Evolutionary conservation across 1,140 invertebrate species (phyloP).

Genomic region (Solenopsis invicta): DNA sequence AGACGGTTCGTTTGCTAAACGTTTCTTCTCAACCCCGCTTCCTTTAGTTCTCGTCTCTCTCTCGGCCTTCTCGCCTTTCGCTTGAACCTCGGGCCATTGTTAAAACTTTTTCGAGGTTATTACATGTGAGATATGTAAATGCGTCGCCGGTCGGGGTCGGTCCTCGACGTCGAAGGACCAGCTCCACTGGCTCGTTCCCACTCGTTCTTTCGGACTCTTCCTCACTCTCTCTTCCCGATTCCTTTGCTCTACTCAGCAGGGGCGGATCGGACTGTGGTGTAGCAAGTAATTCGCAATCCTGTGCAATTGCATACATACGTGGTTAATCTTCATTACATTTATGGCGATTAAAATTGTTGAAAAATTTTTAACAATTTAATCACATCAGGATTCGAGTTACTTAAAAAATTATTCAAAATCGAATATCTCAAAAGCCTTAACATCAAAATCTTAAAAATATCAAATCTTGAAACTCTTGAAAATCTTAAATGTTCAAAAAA

Average conservation of each 20-base stretch:
- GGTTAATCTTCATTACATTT: not conserved
- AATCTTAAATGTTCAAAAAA: not conserved
- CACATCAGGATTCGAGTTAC: not conserved
- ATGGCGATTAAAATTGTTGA: not conserved
- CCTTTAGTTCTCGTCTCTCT: constrained; percentile 17
- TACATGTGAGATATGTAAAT: constrained; percentile 80
- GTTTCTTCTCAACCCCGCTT: constrained; percentile 33
- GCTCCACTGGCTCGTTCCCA: constrained; percentile 66
- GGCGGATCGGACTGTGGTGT: constrained; percentile 64
- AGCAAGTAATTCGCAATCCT: constrained; percentile 47
- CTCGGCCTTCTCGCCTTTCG: constrained; percentile 38
- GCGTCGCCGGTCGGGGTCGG: constrained; percentile 70
- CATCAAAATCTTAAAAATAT: not conserved
- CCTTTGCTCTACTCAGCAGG: constrained; percentile 69
- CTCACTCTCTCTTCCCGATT: constrained; percentile 59
- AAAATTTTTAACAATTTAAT: not conserved
- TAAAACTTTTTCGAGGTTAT: constrained; percentile 79
- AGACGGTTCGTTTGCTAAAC: constrained; percentile 54
- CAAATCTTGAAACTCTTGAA: not conserved
- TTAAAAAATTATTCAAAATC: not conserved
- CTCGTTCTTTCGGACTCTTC: constrained; percentile 67
- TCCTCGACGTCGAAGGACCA: constrained; percentile 74
- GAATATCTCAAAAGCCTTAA: not conserved
- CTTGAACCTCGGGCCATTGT: constrained; percentile 70
- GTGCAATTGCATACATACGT: not conserved